Conservation (phyloP, 2,888 invertebrate species). For the Lasioglossum morio region DNA sequence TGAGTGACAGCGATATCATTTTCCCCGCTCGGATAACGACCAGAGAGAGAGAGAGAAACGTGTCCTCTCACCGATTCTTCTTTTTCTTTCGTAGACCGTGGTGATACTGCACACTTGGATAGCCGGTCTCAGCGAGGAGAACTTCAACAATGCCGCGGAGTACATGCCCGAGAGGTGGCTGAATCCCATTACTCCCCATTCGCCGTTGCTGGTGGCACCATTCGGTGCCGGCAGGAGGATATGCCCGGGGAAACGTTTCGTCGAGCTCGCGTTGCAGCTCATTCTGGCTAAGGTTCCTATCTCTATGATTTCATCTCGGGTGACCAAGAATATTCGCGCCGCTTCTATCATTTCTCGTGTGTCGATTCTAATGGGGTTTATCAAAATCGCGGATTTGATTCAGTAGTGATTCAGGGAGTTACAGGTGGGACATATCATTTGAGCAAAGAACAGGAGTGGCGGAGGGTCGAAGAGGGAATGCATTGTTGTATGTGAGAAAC, state of each 20-base stretch:
- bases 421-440: no score
- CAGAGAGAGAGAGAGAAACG: background rate
- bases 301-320: background rate
- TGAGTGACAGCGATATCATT: slow-evolving; percentile 82
- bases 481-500: no score
- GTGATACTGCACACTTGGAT: slow-evolving; percentile 93
- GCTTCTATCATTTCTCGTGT: background rate
- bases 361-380: background rate
- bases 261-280: slow-evolving; percentile 91
- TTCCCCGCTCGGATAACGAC: background rate
- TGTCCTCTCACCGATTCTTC: background rate
- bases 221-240: slow-evolving; percentile 93
- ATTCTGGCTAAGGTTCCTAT: slow-evolving; percentile 89
- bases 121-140: slow-evolving; percentile 91
- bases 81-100: slow-evolving; percentile 86
- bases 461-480: no score
- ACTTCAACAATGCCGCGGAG: slow-evolving; percentile 90
- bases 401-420: no score
- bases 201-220: slow-evolving; percentile 89
- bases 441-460: background rate
- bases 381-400: no score
- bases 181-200: slow-evolving; percentile 85
- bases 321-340: background rate
- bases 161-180: slow-evolving; percentile 93
- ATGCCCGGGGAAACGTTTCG: slow-evolving; percentile 94